Percentiles rank a stretch among this genome's conserved stretches.
These are phyloP conservation scores for Callipepla squamata DNA, from an alignment of 2,113 vertebrate species.

Conservation along the genomic window DNA sequence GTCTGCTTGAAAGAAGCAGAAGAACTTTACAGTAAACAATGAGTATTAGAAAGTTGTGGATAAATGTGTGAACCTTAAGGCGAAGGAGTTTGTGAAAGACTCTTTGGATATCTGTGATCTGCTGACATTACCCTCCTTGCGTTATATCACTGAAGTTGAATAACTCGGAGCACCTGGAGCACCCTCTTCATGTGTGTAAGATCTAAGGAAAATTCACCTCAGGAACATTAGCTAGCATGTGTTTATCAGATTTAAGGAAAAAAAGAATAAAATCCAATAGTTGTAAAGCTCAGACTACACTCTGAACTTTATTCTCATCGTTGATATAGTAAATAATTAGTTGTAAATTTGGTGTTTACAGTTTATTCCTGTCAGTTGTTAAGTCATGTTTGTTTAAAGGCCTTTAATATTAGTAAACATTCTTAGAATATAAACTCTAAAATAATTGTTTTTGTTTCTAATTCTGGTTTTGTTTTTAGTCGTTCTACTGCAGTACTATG, in stretches of 20 bases:
- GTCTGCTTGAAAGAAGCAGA: not conserved
- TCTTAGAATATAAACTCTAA: not conserved
- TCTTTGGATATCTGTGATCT: not conserved
- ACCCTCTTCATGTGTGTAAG: not conserved
- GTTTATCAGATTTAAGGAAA: not conserved
- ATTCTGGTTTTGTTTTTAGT: not conserved
- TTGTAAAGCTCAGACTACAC: not conserved
- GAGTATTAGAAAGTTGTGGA: not conserved
- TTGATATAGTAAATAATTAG: not conserved
- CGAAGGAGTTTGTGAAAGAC: not conserved
- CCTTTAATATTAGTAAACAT: not conserved
- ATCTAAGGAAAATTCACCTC: not conserved
- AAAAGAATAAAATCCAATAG: accelerated
- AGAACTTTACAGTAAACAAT: not conserved
- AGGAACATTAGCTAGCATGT: not conserved
- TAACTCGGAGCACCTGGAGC: not conserved
- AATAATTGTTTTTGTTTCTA: not conserved
- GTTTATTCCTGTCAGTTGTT: too few relatives aligned
- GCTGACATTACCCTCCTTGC: not conserved
- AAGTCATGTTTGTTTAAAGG: not conserved
- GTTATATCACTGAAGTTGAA: not conserved
- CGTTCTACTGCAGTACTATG: not conserved
- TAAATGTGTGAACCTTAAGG: not conserved
- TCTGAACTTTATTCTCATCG: not conserved
- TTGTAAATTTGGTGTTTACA: not conserved